These are phyloP conservation scores for Porphyrio hochstetteri DNA, from an alignment of 2,113 vertebrate species.

Conservation along the genomic window DNA sequence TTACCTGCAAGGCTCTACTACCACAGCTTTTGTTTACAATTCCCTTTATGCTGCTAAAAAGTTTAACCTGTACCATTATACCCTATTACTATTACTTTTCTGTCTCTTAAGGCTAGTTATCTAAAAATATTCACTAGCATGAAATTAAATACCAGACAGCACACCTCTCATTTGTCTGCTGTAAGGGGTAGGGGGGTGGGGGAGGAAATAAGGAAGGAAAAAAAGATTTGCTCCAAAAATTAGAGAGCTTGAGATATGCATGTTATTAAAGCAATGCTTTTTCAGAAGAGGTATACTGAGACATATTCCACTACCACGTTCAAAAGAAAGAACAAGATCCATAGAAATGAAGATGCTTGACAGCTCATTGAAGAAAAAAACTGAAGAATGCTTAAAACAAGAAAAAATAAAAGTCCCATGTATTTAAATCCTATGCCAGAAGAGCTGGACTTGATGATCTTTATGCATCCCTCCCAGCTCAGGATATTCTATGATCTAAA, in stretches of 20 bases:
- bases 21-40: not conserved
- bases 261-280: not conserved
- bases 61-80: not conserved
- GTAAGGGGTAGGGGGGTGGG: not conserved
- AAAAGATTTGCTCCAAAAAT: not conserved
- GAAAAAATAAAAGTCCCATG: not conserved
- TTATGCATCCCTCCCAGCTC: too few relatives aligned
- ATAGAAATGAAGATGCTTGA: not conserved
- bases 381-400: not conserved
- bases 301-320: not conserved
- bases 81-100: not conserved
- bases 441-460: not conserved
- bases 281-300: not conserved
- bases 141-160: not conserved
- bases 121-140: not conserved
- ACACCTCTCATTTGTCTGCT: not conserved
- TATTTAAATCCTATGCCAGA: not conserved
- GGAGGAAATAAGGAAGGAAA: too few relatives aligned
- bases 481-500: not conserved
- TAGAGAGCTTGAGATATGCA: not conserved
- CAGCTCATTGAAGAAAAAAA: not conserved
- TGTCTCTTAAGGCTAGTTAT: not conserved
- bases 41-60: not conserved
- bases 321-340: not conserved
- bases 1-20: not conserved